Conservation (phyloP, 2,113 vertebrate genomes). For the Mellivora capensis region DNA sequence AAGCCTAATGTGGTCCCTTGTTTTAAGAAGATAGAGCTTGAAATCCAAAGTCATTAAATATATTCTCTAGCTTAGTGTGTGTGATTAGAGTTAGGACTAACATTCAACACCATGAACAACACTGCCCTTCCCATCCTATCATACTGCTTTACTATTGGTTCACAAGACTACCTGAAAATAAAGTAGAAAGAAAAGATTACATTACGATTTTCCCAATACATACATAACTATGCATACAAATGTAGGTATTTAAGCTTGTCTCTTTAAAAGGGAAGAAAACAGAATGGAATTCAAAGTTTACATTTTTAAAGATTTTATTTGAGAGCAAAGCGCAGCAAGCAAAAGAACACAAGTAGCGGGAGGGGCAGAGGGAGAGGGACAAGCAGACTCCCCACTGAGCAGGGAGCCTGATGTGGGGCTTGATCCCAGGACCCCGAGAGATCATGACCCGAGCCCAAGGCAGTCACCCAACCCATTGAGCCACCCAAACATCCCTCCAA, state of each 20-base stretch:
- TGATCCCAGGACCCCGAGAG: no score
- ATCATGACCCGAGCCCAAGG: no score
- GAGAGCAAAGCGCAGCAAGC: no score
- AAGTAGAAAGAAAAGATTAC: neutral
- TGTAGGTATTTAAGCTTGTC: neutral
- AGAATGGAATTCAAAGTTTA: neutral
- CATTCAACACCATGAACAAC: neutral
- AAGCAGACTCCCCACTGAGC: neutral
- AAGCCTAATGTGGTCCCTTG: neutral
- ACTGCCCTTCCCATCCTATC: neutral
- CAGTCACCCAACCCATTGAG: no score
- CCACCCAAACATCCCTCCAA: neutral
- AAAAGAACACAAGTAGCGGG: no score
- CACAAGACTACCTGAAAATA: neutral
- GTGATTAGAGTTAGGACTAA: neutral
- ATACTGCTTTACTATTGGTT: neutral
- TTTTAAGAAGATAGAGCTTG: neutral
- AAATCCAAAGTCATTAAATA: neutral
- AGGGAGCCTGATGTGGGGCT: neutral
- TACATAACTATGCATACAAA: neutral
- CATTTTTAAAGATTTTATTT: neutral
- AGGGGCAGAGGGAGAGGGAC: no score
- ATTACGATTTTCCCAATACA: neutral
- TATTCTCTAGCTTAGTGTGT: neutral
- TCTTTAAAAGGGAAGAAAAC: neutral